These are phyloP conservation scores for Zaprionus nigranus DNA, from an alignment of 1,140 invertebrate genomes.

Conservation along the genomic window DNA sequence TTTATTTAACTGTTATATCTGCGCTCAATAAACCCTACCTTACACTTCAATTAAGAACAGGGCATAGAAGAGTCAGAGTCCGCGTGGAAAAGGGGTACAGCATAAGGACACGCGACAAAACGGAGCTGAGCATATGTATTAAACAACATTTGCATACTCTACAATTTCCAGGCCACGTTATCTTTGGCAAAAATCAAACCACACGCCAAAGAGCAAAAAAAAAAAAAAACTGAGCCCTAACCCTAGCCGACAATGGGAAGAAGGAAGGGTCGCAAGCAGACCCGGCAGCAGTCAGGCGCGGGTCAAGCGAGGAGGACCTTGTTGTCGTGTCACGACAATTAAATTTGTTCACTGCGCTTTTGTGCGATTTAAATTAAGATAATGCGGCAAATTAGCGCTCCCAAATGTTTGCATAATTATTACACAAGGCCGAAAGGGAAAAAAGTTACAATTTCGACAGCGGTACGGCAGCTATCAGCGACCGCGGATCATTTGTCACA, in stretches of 20 bases:
- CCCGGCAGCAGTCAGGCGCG: constrained; percentile 5
- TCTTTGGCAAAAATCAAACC: constrained; percentile 71
- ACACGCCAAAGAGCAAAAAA: constrained; percentile 56
- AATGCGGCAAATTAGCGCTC: constrained; percentile 78
- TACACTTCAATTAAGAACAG: neutral
- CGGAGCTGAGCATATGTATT: constrained; percentile 24
- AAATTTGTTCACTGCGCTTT: constrained; percentile 76
- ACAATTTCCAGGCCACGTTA: constrained; percentile 67
- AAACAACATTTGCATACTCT: constrained; percentile 75
- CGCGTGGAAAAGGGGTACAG: neutral
- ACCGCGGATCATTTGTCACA: constrained; percentile 66
- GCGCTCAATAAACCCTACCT: neutral
- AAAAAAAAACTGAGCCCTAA: constrained; percentile 23
- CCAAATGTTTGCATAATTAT: constrained; percentile 81
- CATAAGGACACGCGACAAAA: constrained; percentile 62
- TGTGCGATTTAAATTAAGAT: constrained; percentile 80
- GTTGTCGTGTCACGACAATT: constrained; percentile 80
- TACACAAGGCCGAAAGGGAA: constrained; percentile 14
- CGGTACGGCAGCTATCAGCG: constrained; percentile 58
- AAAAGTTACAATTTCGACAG: constrained; percentile 51
- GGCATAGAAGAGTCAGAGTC: neutral
- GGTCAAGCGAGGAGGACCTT: constrained; percentile 63
- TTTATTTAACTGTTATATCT: no score
- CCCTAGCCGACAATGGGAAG: constrained; percentile 28
- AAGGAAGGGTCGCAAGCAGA: neutral